Evolutionary conservation across 2,888 invertebrate genomes (phyloP), one percentile per base, ranked within the genome.

Genomic region (Drosophila paramelanica): DNA sequence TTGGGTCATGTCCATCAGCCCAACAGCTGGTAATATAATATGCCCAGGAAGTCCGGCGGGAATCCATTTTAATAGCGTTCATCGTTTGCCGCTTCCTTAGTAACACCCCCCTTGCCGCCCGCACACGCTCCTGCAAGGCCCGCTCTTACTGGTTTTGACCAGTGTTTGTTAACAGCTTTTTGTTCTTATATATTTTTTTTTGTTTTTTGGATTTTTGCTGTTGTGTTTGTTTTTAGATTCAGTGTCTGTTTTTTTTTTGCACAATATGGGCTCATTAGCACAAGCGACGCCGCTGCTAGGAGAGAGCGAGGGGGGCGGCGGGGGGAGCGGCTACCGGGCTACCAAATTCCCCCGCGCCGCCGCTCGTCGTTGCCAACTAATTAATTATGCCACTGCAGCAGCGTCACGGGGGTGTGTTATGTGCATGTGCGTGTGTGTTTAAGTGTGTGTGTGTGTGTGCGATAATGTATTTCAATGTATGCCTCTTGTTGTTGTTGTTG

Each of bases 251-350:
- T 33, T 59, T 67, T 78, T 80, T 83, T 83, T 77, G 87, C 79
- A 84, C 84, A 88, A 88, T 89, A 87, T 84, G 88, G 79, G 72
- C 89, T 88, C 89, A 85, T 88, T 85, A 89, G 88, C 84, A 86
- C 75, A 78, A 77, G 66, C 67, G 67, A 62, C 68, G 51, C 82
- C 64, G 71, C 55, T 57, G 6, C 11, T 6, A 6, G 8, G n/a
- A 5, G 2, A 0, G 31, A 4, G 11, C 1, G 11, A 1, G 31
- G 0, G 7, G 1, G 27, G 10, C 10, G 7, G 0, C n/a, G 5
- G 11, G 3, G 17, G 1, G 20, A 10, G 43, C 17, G 39, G 38
- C 36, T 39, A 17, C 56, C 23, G 10, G 27, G 8, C 20, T 38
- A 20, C 23, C 13, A 17, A 11, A 45, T 39, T 38, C 31, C 11